phyloP scores from a whole-genome alignment of 2,797 vertebrate species.

The Protonibea diacanthus region DNA sequence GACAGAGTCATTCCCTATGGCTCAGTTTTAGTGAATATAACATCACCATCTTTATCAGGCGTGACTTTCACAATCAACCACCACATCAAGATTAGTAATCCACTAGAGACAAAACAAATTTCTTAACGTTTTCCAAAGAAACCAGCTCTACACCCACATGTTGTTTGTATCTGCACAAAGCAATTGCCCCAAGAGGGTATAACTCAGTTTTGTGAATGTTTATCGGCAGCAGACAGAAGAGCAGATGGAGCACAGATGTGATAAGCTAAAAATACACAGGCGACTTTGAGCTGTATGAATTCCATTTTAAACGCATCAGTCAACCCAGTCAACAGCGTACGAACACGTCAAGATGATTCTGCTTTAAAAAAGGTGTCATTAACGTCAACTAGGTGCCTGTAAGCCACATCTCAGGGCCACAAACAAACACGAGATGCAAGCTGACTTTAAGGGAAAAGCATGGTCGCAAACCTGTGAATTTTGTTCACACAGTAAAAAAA shows the following conservation, averaged over 20 bases:
- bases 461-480: neutral
- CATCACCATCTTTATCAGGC: no score
- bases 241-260: conserved; percentile 15
- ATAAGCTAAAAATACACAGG: neutral
- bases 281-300: neutral
- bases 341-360: neutral
- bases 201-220: neutral
- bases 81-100: neutral
- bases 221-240: neutral
- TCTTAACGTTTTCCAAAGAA: neutral
- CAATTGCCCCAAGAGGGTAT: neutral
- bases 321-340: neutral
- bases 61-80: neutral
- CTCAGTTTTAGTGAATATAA: no score
- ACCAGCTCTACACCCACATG: neutral
- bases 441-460: neutral
- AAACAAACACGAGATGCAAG: neutral
- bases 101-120: neutral
- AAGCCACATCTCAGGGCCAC: neutral
- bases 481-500: neutral
- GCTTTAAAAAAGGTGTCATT: neutral
- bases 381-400: neutral
- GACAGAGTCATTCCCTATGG: neutral
- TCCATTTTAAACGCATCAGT: neutral
- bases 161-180: neutral